These are phyloP conservation scores for Drosophila truncata DNA, from an alignment of 1,140 invertebrate genomes.

Conservation along the genomic window DNA sequence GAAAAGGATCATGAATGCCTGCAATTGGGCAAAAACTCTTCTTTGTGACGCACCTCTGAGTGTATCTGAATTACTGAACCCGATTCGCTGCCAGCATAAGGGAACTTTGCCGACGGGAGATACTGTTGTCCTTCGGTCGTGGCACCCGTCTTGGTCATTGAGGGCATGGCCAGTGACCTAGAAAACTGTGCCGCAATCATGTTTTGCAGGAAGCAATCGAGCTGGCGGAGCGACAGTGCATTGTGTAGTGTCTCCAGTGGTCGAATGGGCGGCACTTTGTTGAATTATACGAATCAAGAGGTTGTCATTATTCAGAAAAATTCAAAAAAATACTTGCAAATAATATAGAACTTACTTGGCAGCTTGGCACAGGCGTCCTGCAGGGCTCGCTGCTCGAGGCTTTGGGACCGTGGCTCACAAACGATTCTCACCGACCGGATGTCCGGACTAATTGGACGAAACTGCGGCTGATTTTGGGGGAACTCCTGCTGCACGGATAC, in stretches of 20 bases:
- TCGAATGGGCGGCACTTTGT: constrained; percentile 96
- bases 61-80: neutral
- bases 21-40: neutral
- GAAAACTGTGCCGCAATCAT: constrained; percentile 91
- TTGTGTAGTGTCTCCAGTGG: constrained; percentile 98
- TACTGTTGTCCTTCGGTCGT: too few species aligned
- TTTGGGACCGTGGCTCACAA: constrained; percentile 87
- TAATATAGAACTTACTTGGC: constrained; percentile 67
- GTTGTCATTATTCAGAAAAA: neutral
- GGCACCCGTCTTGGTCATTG: neutral
- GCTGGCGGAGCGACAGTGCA: constrained; percentile 94
- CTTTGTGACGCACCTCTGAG: too few species aligned
- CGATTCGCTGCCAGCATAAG: neutral
- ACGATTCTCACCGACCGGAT: constrained; percentile 85
- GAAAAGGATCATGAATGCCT: neutral
- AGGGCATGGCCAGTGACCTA: constrained; percentile 86
- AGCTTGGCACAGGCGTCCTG: constrained; percentile 83
- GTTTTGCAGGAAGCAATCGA: constrained; percentile 94
- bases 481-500: constrained; percentile 86
- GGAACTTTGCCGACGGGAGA: neutral
- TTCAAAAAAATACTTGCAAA: neutral
- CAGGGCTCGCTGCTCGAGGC: constrained; percentile 87
- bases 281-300: constrained; percentile 87
- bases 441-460: constrained; percentile 84
- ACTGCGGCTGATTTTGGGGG: constrained; percentile 28